A percentile compares a stretch with the other conserved stretches of the same genome.
phyloP scores from a whole-genome alignment of 2,888 invertebrate genomes.

The Callimorpha dominula region DNA sequence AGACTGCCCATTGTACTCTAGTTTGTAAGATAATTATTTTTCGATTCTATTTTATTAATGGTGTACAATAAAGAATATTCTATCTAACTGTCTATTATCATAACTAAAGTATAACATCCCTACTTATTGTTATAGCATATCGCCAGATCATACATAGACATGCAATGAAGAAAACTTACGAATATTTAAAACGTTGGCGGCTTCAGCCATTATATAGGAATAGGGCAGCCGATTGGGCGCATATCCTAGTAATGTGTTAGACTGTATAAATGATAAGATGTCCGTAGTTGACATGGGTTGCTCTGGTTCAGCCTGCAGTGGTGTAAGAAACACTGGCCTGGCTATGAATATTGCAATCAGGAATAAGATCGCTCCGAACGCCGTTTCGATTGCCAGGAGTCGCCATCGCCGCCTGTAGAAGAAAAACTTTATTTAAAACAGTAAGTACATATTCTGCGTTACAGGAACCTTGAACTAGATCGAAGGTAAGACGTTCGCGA shows the following conservation, averaged over 20 bases:
- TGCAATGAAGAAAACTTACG: conserved; percentile 49
- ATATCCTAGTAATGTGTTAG: conserved; percentile 65
- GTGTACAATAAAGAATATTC: too few species aligned
- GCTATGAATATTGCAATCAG: conserved; percentile 63
- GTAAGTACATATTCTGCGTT: too few species aligned
- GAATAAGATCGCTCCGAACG: conserved; percentile 62
- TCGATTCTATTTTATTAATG: too few species aligned
- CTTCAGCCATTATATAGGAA: conserved; percentile 60
- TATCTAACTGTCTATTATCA: too few species aligned
- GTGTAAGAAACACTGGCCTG: conserved; percentile 74
- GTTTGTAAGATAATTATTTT: too few species aligned
- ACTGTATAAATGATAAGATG: conserved; percentile 58
- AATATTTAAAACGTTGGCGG: conserved; percentile 53
- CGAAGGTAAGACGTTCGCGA: too few species aligned
- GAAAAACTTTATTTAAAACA: neutral
- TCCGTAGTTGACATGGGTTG: conserved; percentile 57
- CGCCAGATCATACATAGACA: too few species aligned
- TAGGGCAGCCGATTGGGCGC: conserved; percentile 63
- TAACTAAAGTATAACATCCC: too few species aligned
- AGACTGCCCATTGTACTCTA: too few species aligned
- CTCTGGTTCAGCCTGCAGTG: conserved; percentile 65
- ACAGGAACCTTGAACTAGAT: too few species aligned
- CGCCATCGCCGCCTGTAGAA: conserved; percentile 71
- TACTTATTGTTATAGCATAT: too few species aligned
- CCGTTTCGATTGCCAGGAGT: conserved; percentile 57